Base-by-base conservation (phyloP, 1,140 invertebrate species). In the Bombus ignitus region DNA sequence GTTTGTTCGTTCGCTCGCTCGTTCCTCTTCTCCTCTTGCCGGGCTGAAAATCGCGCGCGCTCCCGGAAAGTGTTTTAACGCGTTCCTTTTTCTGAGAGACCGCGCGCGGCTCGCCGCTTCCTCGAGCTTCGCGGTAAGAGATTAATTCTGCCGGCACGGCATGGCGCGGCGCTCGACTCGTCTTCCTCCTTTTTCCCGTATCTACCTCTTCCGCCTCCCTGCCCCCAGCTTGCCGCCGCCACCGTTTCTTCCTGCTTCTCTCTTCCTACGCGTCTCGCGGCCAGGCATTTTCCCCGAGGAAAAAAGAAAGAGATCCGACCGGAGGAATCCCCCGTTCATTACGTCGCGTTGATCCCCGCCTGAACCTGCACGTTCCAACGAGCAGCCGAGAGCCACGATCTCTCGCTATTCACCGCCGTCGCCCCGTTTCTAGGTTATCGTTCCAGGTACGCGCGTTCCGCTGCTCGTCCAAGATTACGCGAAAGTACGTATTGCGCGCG, bases 121-220 rank as follows among this genome's bases (percentile, higher is more conserved):
- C 87, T 85, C 87, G 90, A 91, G 88, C 86, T 80, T 78, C 90
- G 59, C 47, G 87, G 79, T 88, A 84, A 85, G 81, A 89, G 91
- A 90, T 90, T 91, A 90, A 91, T 90, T 90, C 89, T 84, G 81
- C 85, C 83, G 28, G 28, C 59, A 28, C 59, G 47, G 47, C 15
- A 53, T 53, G 47, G 47, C 47, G 47, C 47, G 47, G 84, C 74
- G 66, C 86, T 62, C 82, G 75, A 86, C 72, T 76, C 88, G 28
- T 35, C 73, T n/a, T 65, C 39, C 32, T 62, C 68, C n/a, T n/a
- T n/a, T 53, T 53, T 53, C 47, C 47, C 47, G 47, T 53, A n/a
- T 35, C 28, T 15, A 47, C 65, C 25, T 71, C 59, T 53, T n/a
- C n/a, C 37, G n/a, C 81, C 44, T n/a, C 70, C 1, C 25, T 32